phyloP scores from a whole-genome alignment of 2,113 vertebrate species.

The Platycercus adscitus region DNA sequence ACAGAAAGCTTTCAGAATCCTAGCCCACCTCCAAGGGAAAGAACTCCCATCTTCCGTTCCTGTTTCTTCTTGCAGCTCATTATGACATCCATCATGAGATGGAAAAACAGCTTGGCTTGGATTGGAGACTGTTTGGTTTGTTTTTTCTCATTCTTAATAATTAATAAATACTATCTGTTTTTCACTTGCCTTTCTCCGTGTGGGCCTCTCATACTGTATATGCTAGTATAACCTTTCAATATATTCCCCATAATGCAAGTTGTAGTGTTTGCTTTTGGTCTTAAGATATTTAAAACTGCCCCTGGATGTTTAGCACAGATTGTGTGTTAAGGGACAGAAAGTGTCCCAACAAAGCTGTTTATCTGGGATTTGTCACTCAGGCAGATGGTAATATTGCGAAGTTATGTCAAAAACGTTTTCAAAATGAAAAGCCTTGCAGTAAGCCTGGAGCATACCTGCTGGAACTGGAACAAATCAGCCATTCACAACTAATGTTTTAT shows the following conservation, averaged over 20 bases:
- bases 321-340: background rate
- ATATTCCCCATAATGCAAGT: background rate
- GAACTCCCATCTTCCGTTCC: background rate
- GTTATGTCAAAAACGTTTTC: slow-evolving; percentile 33
- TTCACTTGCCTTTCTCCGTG: background rate
- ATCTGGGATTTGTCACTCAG: slow-evolving; percentile 40
- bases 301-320: background rate
- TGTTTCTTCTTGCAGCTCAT: background rate
- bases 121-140: background rate
- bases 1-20: background rate
- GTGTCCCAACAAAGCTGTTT: slow-evolving; percentile 24
- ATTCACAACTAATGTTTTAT: slow-evolving; percentile 1
- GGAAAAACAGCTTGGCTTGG: background rate
- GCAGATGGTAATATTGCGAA: slow-evolving; percentile 18
- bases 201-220: background rate
- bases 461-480: slow-evolving; percentile 9
- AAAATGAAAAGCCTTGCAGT: slow-evolving; percentile 50
- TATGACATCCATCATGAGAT: background rate
- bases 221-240: background rate
- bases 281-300: background rate
- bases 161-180: background rate
- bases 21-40: background rate
- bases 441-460: slow-evolving; percentile 36
- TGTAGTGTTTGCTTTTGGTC: background rate
- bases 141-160: background rate